These are phyloP conservation scores for Myopa tessellatipennis DNA, from an alignment of 2,888 invertebrate genomes.

Conservation along the genomic window DNA sequence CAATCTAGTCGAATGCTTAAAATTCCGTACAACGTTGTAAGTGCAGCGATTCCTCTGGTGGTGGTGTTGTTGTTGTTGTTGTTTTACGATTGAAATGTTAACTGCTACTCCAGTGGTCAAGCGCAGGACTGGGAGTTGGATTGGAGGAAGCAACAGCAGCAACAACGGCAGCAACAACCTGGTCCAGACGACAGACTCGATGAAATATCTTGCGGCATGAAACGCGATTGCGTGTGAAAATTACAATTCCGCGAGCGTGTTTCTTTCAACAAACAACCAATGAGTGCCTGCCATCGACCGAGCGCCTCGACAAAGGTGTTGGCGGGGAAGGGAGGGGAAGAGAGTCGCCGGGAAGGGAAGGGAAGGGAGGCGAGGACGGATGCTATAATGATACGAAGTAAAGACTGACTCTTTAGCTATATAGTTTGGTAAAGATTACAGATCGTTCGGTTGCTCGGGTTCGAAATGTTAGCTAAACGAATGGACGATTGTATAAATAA, in stretches of 20 bases:
- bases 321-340: background rate
- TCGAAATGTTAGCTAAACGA: no score
- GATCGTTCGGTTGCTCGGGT: no score
- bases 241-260: slow-evolving; percentile 35
- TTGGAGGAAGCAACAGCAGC: background rate
- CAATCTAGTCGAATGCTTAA: background rate
- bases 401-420: background rate
- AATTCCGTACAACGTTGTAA: background rate
- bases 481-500: no score
- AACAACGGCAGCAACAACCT: background rate
- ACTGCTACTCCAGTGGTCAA: slow-evolving; percentile 4
- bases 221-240: slow-evolving; percentile 47
- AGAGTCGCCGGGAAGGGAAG: background rate
- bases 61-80: background rate
- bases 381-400: background rate
- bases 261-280: slow-evolving; percentile 27
- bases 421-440: background rate
- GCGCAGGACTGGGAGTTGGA: background rate
- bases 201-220: slow-evolving; percentile 20
- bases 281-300: slow-evolving; percentile 14
- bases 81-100: slow-evolving; percentile 34
- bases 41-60: background rate
- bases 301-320: background rate
- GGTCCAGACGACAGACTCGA: slow-evolving; percentile 11
- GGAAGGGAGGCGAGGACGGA: background rate